phyloP scores from a whole-genome alignment of 2,113 vertebrate genomes.

The Odontesthes bonariensis region DNA sequence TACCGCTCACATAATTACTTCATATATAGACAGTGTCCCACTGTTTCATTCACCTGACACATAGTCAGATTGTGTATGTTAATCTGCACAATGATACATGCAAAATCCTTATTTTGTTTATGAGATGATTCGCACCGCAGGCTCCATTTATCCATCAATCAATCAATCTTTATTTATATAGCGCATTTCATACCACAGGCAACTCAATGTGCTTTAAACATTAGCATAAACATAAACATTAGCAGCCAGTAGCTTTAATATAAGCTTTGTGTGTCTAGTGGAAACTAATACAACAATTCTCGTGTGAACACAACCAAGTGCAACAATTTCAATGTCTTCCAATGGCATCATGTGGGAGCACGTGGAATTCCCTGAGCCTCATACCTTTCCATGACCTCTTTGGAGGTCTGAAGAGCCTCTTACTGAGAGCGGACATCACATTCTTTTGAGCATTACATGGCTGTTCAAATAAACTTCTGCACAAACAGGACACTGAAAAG shows the following conservation, averaged over 20 bases:
- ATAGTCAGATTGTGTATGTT: neutral
- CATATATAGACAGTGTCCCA: neutral
- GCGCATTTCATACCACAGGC: too few species aligned
- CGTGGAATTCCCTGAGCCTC: too few species aligned
- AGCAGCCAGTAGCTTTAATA: slow-evolving; percentile 2
- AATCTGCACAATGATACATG: too few species aligned
- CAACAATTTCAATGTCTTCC: too few species aligned
- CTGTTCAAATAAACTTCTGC: neutral
- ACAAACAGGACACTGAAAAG: neutral
- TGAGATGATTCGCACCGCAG: neutral
- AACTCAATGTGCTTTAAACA: too few species aligned
- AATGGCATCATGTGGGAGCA: too few species aligned
- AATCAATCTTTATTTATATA: too few species aligned
- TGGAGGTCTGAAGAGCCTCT: too few species aligned
- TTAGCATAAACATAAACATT: neutral
- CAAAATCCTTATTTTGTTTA: too few species aligned
- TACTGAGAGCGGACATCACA: neutral
- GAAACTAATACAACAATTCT: neutral
- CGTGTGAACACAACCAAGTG: too few species aligned
- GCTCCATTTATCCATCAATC: neutral
- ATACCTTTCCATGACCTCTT: too few species aligned
- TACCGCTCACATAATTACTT: slow-evolving; percentile 25
- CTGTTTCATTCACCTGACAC: slow-evolving; percentile 15
- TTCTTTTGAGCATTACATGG: neutral
- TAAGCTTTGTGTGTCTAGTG: neutral